Percentiles rank a stretch among this genome's conserved stretches.
phyloP scores from a whole-genome alignment of 2,797 vertebrate genomes.

The Aphelocoma californica region DNA sequence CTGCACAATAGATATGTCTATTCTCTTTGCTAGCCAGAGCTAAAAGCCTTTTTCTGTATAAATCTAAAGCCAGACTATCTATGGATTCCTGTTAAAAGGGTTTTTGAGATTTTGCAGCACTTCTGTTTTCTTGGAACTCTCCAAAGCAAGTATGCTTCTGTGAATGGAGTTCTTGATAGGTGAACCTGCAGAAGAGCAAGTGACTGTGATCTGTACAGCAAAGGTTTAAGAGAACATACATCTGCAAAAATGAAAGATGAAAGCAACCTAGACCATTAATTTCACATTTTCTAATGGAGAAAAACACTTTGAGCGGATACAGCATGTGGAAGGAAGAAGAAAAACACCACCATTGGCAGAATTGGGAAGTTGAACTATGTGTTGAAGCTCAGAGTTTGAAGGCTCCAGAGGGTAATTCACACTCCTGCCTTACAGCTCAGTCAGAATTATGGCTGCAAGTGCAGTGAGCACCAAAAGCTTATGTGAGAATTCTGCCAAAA shows the following conservation, averaged over 20 bases:
- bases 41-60: not conserved
- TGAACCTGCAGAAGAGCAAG: not conserved
- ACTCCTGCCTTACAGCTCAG: not conserved
- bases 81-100: not conserved
- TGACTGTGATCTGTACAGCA: not conserved
- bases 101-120: not conserved
- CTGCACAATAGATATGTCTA: not conserved
- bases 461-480: not conserved
- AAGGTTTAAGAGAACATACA: not conserved
- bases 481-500: not conserved
- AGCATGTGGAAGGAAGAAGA: not conserved
- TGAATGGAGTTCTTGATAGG: not conserved
- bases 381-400: not conserved
- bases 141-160: not conserved
- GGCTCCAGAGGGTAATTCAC: not conserved
- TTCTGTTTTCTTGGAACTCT: not conserved
- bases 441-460: not conserved
- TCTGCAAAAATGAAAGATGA: not conserved
- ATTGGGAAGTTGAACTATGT: not conserved
- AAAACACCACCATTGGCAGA: not conserved
- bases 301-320: not conserved
- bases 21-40: not conserved
- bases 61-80: not conserved
- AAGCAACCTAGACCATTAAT: not conserved
- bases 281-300: not conserved